Evolutionary conservation across 2,113 vertebrate genomes (phyloP).

Genomic region (Psammodynastes pulverulentus): DNA sequence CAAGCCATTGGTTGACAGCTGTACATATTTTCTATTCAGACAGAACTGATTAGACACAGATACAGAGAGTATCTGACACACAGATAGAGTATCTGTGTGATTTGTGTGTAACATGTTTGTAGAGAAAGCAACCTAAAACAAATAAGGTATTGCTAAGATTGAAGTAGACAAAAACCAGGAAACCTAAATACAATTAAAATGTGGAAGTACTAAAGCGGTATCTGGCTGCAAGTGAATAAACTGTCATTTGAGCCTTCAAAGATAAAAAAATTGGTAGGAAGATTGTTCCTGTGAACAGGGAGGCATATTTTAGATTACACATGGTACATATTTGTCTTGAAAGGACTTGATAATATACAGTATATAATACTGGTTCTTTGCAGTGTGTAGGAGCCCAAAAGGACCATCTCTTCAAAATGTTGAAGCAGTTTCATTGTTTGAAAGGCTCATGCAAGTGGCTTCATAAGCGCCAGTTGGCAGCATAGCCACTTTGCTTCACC

Average conservation of each 20-base stretch:
- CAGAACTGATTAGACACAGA: not conserved
- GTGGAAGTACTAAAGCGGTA: not conserved
- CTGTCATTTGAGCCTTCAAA: not conserved
- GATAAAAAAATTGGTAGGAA: not conserved
- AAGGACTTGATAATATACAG: not conserved
- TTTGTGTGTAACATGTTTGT: not conserved
- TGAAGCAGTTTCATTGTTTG: not conserved
- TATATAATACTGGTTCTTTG: not conserved
- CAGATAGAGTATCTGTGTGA: not conserved
- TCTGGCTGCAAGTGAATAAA: not conserved
- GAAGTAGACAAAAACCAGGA: not conserved
- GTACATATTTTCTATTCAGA: not conserved
- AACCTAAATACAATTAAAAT: not conserved
- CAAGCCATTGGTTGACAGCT: not conserved
- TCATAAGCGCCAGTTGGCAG: not conserved
- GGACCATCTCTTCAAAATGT: not conserved
- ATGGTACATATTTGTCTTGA: not conserved
- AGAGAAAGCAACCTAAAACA: not conserved
- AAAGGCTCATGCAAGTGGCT: not conserved
- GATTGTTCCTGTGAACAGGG: not conserved
- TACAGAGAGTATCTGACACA: too few relatives aligned
- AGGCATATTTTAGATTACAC: not conserved
- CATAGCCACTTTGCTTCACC: not conserved
- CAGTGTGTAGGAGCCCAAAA: not conserved
- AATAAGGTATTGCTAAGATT: not conserved